Evolutionary conservation across 1,140 invertebrate genomes (phyloP), one percentile per base, ranked within the genome.

Genomic region (Neodiprion pinetum): DNA sequence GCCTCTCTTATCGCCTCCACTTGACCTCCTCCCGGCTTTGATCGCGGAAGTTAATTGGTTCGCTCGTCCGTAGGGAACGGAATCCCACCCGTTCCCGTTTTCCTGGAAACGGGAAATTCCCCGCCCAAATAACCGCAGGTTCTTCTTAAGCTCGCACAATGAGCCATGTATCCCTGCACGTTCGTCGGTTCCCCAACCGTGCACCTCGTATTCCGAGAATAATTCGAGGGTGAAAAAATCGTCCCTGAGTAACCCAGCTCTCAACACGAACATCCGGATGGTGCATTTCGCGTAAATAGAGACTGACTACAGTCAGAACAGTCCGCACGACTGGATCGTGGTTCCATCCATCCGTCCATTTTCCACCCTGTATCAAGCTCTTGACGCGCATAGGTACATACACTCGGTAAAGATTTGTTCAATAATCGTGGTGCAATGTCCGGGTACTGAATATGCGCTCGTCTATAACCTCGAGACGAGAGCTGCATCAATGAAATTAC

Each of bases 341-440:
- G 28, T 5, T 40, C 5, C 53, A 61, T 12, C 53, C 53, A 14
- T 17, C 28, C 28, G 28, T 40, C 28, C 28, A 40, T 40, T 40
- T 40, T 40, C 28, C 28, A 40, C 28, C 28, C 28, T 40, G 28
- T 5, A 40, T 40, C 28, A 40, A 40, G 28, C 28, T 40, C 28
- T 40, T 61, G 53, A 12, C 53, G 53, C 28, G 53, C 53, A 17
- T 61, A 17, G 53, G 53, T 61, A 61, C n/a, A 61, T 72, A 12
- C 71, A 53, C 75, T 83, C 73, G 70, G 78, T 78, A 82, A 85
- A 85, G 83, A 85, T 85, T 85, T 82, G 78, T 81, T 81, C 78
- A 81, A 79, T 79, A 79, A 85, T 84, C 78, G 76, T 77, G 80
- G 75, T 68, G 71, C 73, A 72, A 75, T 77, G 74, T 80, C 77